Conservation (phyloP, 2,888 invertebrate genomes). For the Marasmarcha lunaedactyla region DNA sequence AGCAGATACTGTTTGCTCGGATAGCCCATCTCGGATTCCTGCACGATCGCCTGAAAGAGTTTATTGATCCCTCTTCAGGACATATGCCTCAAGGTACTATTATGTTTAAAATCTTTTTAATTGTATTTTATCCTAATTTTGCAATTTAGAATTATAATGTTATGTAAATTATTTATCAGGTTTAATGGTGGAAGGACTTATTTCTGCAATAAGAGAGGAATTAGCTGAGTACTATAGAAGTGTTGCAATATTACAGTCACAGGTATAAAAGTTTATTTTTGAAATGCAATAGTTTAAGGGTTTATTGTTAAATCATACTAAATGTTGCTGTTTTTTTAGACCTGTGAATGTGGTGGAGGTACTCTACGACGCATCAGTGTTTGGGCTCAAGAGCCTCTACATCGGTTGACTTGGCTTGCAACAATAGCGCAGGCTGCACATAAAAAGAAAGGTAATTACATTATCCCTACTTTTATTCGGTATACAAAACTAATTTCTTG, state of each 20-base stretch:
- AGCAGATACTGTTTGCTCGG: constrained; percentile 76
- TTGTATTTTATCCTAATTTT: too few species aligned
- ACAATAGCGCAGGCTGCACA: constrained; percentile 86
- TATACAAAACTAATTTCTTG: too few species aligned
- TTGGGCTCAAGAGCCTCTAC: constrained; percentile 86
- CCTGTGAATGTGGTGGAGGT: constrained; percentile 51
- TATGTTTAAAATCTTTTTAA: too few species aligned
- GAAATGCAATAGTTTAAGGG: too few species aligned
- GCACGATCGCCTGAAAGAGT: constrained; percentile 84
- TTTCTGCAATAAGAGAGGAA: constrained; percentile 86
- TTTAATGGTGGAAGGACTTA: constrained; percentile 86
- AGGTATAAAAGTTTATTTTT: constrained; percentile 61
- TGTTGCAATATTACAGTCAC: constrained; percentile 88
- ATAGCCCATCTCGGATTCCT: constrained; percentile 89
- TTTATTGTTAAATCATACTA: too few species aligned
- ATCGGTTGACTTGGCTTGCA: constrained; percentile 84
- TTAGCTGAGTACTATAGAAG: constrained; percentile 90
- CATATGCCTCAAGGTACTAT: constrained; percentile 65
- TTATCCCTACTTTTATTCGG: too few species aligned
- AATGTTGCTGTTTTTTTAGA: constrained; percentile 25
- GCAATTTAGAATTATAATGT: too few species aligned
- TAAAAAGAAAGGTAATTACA: constrained; percentile 76
- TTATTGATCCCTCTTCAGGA: constrained; percentile 80
- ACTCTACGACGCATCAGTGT: constrained; percentile 81
- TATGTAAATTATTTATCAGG: constrained; percentile 68